Percentiles rank a stretch among this genome's conserved stretches.
phyloP scores from a whole-genome alignment of 1,140 invertebrate species.

The Alviniconcha marisindica region DNA sequence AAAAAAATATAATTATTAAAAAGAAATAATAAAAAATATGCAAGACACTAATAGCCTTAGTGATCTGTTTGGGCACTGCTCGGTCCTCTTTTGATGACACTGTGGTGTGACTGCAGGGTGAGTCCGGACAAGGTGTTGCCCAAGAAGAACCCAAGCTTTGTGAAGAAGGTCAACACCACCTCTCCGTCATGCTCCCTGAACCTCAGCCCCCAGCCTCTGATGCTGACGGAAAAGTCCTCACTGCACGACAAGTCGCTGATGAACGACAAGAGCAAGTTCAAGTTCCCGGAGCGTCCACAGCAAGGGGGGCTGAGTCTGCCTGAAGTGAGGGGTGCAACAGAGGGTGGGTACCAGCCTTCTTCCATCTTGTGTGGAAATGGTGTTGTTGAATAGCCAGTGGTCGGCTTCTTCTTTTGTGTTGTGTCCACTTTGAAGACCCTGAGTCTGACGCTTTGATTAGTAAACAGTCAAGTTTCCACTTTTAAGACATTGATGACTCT shows the following conservation, averaged over 20 bases:
- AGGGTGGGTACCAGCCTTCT: conserved; percentile 53
- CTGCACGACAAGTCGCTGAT: conserved; percentile 64
- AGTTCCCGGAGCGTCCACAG: conserved; percentile 18
- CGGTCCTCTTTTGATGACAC: too few species aligned
- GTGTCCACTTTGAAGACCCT: too few species aligned
- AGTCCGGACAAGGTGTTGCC: conserved; percentile 21
- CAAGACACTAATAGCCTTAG: too few species aligned
- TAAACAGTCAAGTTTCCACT: too few species aligned
- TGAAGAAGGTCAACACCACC: conserved; percentile 31
- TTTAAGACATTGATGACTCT: too few species aligned
- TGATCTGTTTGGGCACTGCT: too few species aligned
- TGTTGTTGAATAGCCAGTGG: too few species aligned
- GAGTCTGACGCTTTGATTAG: too few species aligned
- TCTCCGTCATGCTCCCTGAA: conserved; percentile 17
- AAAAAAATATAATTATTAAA: too few species aligned
- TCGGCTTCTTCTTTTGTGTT: background rate
- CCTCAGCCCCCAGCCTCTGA: conserved; percentile 64
- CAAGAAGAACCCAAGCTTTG: conserved; percentile 35
- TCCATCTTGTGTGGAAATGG: background rate
- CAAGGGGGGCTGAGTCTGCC: conserved; percentile 62
- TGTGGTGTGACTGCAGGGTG: conserved; percentile 9
- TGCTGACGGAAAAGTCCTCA: conserved; percentile 68
- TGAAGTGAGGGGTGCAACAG: conserved; percentile 67
- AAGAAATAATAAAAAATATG: too few species aligned
- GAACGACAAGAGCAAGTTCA: conserved; percentile 33